Percentiles rank a stretch among this genome's conserved stretches.
These are phyloP conservation scores for Himalopsyche tibetana DNA, from an alignment of 2,888 invertebrate species.

Conservation along the genomic window DNA sequence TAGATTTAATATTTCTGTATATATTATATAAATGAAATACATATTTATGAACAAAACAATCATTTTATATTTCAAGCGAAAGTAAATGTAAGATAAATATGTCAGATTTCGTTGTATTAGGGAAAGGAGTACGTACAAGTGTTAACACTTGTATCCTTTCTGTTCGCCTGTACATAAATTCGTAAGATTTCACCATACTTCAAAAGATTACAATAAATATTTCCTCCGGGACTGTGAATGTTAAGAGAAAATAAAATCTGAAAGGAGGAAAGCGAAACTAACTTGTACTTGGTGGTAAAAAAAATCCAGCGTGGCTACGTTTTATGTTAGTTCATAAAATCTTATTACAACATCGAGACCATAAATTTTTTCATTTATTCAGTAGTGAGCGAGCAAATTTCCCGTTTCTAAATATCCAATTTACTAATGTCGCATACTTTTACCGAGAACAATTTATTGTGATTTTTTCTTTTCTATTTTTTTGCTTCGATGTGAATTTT, in stretches of 20 bases:
- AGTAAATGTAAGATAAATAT: too few species aligned
- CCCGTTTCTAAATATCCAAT: constrained; percentile 57
- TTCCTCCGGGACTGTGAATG: constrained; percentile 29
- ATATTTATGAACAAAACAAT: too few species aligned
- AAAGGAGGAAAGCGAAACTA: constrained; percentile 19
- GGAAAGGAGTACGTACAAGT: not conserved
- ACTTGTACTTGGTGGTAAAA: not conserved
- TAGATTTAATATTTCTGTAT: too few species aligned
- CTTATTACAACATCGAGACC: constrained; percentile 59
- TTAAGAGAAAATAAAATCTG: constrained; percentile 36
- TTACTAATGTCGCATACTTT: constrained; percentile 61
- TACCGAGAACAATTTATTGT: constrained; percentile 52
- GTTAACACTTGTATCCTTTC: constrained; percentile 21
- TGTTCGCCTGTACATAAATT: constrained; percentile 9
- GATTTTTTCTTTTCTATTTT: constrained; percentile 31
- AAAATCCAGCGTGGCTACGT: constrained; percentile 47
- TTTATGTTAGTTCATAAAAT: constrained; percentile 61
- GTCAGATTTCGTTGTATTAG: too few species aligned
- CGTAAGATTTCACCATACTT: constrained; percentile 4
- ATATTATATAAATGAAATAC: too few species aligned
- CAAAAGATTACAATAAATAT: constrained; percentile 31
- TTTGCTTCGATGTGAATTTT: not conserved
- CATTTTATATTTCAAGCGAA: too few species aligned
- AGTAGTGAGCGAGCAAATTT: constrained; percentile 51
- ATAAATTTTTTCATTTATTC: constrained; percentile 62